Evolutionary conservation across 2,113 vertebrate species (phyloP), one percentile per base, ranked within the genome.

Genomic region (Mobula hypostoma): DNA sequence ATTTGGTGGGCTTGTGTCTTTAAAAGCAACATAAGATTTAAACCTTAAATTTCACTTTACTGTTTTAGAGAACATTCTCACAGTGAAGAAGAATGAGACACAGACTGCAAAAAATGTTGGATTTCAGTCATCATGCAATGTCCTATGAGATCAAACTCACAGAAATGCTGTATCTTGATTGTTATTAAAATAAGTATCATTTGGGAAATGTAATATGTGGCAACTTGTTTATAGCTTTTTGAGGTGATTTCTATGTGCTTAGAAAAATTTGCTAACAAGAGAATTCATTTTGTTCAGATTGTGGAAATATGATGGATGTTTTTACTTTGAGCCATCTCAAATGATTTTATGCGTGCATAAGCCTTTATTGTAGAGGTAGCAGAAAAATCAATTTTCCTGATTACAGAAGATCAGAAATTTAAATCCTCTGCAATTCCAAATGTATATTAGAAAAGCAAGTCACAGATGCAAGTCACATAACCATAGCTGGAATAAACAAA

Each of bases 351-450:
- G 83, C 27, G 27, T 63, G 21, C 11, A 87, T 87, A 7, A n/a
- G 7, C 27, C 29, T 88, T 61, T 29, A n/a, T 63, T 15, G 27
- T 61, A 63, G 83, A 88, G 48, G 48, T 85, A 27, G 56, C 29
- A 88, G 14, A 87, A 63, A 88, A 56, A 88, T 88, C 83, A 88
- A 88, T 88, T 61, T 63, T 88, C 58, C n/a, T 88, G 83, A 88
- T 88, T 88, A 88, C 61, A 88, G n/a, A 61, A 63, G 58, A 63
- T 63, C 83, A 88, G 58, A 63, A 88, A 88, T 88, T 88, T 58
- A 88, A 63, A 61, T 61, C 58, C 27, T 24, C 58, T n/a, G 83
- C 83, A 88, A 27, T 63, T 88, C 56, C 11, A 88, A 63, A 58
- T 11, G 29, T 17, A 12, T 27, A 88, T 14, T 8, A n/a, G 83